Evolutionary conservation across 1,140 invertebrate species (phyloP), one percentile per base, ranked within the genome.

Genomic region (Drosophila parabipectinata): DNA sequence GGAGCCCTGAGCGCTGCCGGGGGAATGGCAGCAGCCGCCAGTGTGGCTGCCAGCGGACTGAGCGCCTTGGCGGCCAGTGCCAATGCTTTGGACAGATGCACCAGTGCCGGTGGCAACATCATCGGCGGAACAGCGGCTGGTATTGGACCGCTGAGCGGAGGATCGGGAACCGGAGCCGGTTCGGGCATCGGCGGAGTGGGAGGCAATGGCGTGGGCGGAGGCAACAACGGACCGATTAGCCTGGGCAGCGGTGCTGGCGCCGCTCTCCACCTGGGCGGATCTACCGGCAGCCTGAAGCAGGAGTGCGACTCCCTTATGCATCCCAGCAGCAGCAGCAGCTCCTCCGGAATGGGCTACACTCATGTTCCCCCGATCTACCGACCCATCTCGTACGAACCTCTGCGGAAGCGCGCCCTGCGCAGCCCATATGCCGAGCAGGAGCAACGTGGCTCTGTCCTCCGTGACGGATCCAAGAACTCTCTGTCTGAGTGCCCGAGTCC

Each of bases 401-500:
- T 93, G 50, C 93, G 93, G 62, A 92, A 93, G 80, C 92, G 93
- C 4, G 91, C 92, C 32, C 92, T 93, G 28, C 93, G 93, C 39
- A 94, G 93, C 66, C 93, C 93, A 4, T 92, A 90, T 56, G 80
- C 90, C 55, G 90, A 91, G 52, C 91, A 92, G 59, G 92, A 92
- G 68, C 72, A 88, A 45, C 92, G 92, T 8, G 92, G 92, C 8
- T 92, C 92, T 14, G 92, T 93, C 6, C 58, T 93, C 28, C 77
- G 92, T 8, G 92, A 93, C 41, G 91, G 91, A 18, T 92, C 91
- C 14, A 91, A 92, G 53, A 90, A 90, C 68, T 90, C 87, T 4
- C 85, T 83, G 9, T 87, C 81, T 15, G 89, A 91, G 28, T 91
- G 91, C 47, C 81, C 91, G 39, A 92, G 91, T 58, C 91, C 91